A percentile compares a stretch with the other conserved stretches of the same genome.
These are phyloP conservation scores for Cyphomyrus plagiostoma DNA, from an alignment of 2,113 vertebrate genomes.

Conservation along the genomic window DNA sequence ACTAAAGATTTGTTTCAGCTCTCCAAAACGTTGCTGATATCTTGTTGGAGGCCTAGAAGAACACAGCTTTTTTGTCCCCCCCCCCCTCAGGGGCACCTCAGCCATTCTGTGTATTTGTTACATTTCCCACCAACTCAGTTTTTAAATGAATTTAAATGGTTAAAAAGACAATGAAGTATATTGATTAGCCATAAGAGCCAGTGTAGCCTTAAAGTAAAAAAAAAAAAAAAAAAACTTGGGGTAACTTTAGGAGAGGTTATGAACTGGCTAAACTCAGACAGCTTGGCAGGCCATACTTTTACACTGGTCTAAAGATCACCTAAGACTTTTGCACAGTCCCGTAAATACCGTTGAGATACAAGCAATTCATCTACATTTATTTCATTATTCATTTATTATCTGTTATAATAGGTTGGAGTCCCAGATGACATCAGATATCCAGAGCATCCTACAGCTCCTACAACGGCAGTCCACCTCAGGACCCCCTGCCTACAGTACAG, in stretches of 20 bases:
- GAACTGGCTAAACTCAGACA: neutral
- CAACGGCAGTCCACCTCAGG: conserved; percentile 79
- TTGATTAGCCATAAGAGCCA: neutral
- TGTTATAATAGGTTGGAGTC: conserved; percentile 76
- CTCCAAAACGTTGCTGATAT: neutral
- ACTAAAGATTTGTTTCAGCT: neutral
- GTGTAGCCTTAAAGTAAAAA: neutral
- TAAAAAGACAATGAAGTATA: neutral
- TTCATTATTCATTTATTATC: neutral
- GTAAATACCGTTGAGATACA: neutral
- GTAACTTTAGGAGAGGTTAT: neutral
- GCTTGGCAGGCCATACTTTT: neutral
- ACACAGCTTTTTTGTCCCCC: too few relatives aligned
- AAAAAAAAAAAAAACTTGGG: neutral
- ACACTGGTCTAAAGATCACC: neutral
- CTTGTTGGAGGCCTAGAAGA: neutral
- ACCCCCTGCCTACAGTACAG: conserved; percentile 90
- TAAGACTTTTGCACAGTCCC: neutral
- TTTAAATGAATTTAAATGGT: neutral
- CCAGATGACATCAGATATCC: conserved; percentile 91
- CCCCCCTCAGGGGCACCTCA: neutral
- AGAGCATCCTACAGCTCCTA: conserved; percentile 86
- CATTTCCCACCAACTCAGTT: neutral
- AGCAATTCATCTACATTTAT: neutral
- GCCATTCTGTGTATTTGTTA: neutral